phyloP scores from a whole-genome alignment of 30 jellyfish, hydroid and myxozoan genomes.

The Haliclystus octoradiatus region DNA sequence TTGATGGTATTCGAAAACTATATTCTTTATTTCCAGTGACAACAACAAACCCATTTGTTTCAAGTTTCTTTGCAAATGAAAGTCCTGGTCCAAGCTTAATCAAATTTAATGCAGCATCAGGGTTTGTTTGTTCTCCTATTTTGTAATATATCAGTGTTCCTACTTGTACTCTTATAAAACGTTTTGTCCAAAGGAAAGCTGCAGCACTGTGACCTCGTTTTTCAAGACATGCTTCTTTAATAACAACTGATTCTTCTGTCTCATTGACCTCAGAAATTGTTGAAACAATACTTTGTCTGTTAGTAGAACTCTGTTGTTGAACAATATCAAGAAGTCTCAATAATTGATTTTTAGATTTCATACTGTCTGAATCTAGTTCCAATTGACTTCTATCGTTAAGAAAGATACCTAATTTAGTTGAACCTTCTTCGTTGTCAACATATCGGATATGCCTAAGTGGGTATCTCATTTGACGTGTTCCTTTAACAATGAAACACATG shows the following conservation, averaged over 20 bases:
- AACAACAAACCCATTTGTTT: conserved; percentile 52
- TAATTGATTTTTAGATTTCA: conserved; percentile 51
- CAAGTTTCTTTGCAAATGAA: conserved; percentile 43
- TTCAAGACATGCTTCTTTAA: conserved; percentile 66
- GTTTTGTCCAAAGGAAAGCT: conserved; percentile 67
- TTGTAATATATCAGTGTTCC: conserved; percentile 75
- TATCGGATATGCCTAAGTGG: conserved; percentile 31
- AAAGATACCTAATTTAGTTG: conserved; percentile 41
- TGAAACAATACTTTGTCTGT: conserved; percentile 12
- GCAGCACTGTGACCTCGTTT: conserved; percentile 93
- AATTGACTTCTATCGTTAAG: conserved; percentile 58
- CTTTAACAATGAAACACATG: conserved; percentile 51
- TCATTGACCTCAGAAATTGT: conserved; percentile 12
- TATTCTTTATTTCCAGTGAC: conserved; percentile 52
- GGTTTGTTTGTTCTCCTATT: conserved; percentile 64
- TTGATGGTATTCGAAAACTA: conserved; percentile 50
- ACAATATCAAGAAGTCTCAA: conserved; percentile 44
- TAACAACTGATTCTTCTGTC: conserved; percentile 10
- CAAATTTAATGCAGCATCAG: conserved; percentile 66
- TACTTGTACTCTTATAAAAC: conserved; percentile 46
- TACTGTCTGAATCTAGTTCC: conserved; percentile 75
- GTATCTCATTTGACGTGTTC: conserved; percentile 41
- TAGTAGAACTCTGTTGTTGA: conserved; percentile 38
- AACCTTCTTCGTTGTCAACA: conserved; percentile 80
- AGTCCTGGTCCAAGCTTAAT: conserved; percentile 47